Conservation (phyloP, 2,113 vertebrate species). For the Sapayoa aenigma region DNA sequence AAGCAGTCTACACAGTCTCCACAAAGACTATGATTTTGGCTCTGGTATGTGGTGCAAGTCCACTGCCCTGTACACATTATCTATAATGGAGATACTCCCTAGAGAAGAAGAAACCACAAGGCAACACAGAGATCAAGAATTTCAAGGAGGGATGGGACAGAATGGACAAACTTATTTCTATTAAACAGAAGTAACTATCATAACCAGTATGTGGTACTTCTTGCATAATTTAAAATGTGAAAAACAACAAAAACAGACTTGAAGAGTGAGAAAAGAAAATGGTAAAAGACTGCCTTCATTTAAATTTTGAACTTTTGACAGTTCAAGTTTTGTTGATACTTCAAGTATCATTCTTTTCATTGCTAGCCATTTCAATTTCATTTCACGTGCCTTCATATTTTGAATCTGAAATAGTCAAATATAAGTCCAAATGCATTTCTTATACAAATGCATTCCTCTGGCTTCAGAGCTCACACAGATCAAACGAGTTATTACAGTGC, state of each 20-base stretch:
- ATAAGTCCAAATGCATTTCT: neutral
- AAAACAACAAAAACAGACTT: neutral
- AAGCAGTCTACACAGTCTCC: neutral
- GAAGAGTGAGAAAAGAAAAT: neutral
- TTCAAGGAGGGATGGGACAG: neutral
- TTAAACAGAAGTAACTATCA: neutral
- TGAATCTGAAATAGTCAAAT: neutral
- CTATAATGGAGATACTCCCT: neutral
- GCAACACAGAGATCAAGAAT: neutral
- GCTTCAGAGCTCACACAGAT: neutral
- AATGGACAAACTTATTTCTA: neutral
- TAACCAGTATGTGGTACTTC: neutral
- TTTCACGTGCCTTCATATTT: neutral
- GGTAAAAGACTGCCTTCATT: neutral
- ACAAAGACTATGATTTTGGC: neutral
- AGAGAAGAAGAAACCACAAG: neutral
- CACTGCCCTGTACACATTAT: neutral
- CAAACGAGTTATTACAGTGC: neutral
- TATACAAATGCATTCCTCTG: neutral
- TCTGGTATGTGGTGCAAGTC: neutral
- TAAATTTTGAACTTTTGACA: neutral
- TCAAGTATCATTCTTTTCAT: neutral
- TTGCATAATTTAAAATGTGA: neutral
- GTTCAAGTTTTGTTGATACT: neutral
- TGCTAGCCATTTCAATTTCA: neutral